phyloP scores from a whole-genome alignment of 2,113 vertebrate genomes.

The Leucosticte australis region DNA sequence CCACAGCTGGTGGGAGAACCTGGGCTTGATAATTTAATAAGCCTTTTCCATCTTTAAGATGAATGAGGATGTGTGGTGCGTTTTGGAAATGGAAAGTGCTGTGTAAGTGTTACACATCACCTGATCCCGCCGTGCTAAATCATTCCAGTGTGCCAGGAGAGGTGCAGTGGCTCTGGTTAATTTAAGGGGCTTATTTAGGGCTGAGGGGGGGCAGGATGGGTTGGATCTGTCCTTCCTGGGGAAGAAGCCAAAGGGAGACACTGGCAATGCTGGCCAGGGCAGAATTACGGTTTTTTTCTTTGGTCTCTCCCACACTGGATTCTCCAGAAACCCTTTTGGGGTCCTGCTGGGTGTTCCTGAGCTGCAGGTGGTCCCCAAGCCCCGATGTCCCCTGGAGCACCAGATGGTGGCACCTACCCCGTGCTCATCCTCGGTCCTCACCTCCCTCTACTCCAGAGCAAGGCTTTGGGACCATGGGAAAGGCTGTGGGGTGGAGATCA shows the following conservation, averaged over 20 bases:
- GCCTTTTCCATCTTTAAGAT: constrained; percentile 37
- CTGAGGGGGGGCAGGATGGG: background rate
- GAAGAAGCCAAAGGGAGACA: background rate
- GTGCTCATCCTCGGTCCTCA: background rate
- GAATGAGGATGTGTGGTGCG: background rate
- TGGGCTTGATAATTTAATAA: constrained; percentile 49
- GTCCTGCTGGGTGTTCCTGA: background rate
- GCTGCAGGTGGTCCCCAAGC: background rate
- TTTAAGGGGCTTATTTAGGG: constrained; percentile 16
- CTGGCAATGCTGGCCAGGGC: background rate
- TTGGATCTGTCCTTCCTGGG: background rate
- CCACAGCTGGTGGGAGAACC: background rate
- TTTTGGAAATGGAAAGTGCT: constrained; percentile 43
- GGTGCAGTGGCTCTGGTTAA: background rate
- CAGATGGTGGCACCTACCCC: background rate
- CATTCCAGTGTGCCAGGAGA: background rate
- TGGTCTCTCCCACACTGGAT: background rate
- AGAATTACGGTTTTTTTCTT: background rate
- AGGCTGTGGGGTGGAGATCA: background rate
- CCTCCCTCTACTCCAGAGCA: background rate
- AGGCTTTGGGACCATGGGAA: background rate
- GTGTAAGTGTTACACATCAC: background rate
- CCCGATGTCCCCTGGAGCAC: fast-evolving
- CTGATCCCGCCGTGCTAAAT: background rate
- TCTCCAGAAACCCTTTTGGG: background rate